These are phyloP conservation scores for Discoglossus pictus DNA, from an alignment of 2,797 vertebrate genomes.

Conservation along the genomic window DNA sequence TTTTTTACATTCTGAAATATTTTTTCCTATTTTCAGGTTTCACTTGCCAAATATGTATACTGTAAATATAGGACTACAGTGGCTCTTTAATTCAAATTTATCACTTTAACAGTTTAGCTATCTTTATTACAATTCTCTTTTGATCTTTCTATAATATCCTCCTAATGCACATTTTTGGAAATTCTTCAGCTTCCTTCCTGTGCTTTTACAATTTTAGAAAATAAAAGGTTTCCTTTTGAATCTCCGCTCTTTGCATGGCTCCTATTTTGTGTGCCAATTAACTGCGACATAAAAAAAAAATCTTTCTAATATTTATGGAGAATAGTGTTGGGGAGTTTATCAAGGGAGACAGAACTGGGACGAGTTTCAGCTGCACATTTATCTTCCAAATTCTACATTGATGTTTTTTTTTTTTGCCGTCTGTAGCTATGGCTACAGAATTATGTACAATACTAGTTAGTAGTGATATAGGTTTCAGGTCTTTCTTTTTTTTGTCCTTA, in stretches of 20 bases:
- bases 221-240: slow-evolving; percentile 50
- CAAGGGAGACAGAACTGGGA: slow-evolving; percentile 62
- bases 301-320: slow-evolving; percentile 53
- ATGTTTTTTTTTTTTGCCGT: slow-evolving; percentile 52
- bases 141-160: slow-evolving; percentile 39
- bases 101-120: too few species aligned
- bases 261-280: slow-evolving; percentile 57
- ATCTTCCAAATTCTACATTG: slow-evolving; percentile 61
- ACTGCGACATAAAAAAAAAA: slow-evolving; percentile 50
- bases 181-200: background rate
- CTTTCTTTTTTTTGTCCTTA: too few species aligned
- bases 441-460: slow-evolving; percentile 28
- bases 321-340: slow-evolving; percentile 61
- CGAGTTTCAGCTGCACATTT: slow-evolving; percentile 57
- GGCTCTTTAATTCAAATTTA: too few species aligned
- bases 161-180: background rate
- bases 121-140: background rate
- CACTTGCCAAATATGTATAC: too few species aligned
- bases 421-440: slow-evolving; percentile 58
- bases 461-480: slow-evolving; percentile 15
- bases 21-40: too few species aligned
- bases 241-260: slow-evolving; percentile 52
- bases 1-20: too few species aligned
- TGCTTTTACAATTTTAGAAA: slow-evolving; percentile 14
- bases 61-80: too few species aligned